Conservation (phyloP, 2,113 vertebrate genomes). For the Cyprinus carpio region DNA sequence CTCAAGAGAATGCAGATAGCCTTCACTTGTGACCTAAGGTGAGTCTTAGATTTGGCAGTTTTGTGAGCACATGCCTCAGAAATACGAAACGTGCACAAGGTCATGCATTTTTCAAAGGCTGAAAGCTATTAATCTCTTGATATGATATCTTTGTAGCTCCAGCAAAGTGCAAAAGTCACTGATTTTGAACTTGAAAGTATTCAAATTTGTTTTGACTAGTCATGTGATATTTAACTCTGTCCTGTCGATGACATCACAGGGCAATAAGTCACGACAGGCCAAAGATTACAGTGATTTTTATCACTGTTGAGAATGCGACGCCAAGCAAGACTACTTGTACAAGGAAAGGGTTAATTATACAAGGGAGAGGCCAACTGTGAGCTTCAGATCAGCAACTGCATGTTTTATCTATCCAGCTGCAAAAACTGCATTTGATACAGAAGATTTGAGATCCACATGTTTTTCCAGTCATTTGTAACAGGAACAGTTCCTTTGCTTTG, state of each 20-base stretch:
- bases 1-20: neutral
- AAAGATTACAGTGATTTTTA: neutral
- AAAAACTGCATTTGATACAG: slow-evolving; percentile 28
- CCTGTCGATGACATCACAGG: neutral
- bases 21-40: slow-evolving; percentile 12
- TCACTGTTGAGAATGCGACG: neutral
- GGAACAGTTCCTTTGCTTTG: neutral
- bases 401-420: slow-evolving; percentile 11
- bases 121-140: slow-evolving; percentile 56
- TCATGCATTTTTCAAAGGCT: slow-evolving; percentile 48
- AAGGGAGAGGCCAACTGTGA: neutral
- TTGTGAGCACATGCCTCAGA: slow-evolving; percentile 26
- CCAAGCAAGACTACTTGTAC: neutral
- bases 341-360: neutral
- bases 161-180: slow-evolving; percentile 38
- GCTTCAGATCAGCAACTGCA: slow-evolving; percentile 2
- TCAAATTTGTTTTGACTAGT: slow-evolving; percentile 58
- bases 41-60: slow-evolving; percentile 2
- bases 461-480: slow-evolving; percentile 7
- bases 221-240: neutral
- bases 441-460: slow-evolving; percentile 27
- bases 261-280: neutral
- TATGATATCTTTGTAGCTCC: slow-evolving; percentile 60
- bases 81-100: slow-evolving; percentile 59
- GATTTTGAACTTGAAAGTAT: slow-evolving; percentile 55